phyloP scores from a whole-genome alignment of 2,888 invertebrate genomes.

The Nephrotoma guestfalica region DNA sequence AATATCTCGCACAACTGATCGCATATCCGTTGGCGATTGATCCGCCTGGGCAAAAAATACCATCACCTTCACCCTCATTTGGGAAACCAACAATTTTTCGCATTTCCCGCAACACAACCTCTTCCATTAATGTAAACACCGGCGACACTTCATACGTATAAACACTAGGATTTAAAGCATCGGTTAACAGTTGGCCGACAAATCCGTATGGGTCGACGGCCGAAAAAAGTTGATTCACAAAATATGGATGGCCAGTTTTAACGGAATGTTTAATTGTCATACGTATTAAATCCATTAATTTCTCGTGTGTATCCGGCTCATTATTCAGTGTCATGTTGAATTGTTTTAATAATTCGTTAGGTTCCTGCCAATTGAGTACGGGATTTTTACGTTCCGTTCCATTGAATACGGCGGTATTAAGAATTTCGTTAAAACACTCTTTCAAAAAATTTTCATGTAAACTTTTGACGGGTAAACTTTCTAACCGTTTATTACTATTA shows the following conservation, averaged over 20 bases:
- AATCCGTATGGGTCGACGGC: slow-evolving; percentile 73
- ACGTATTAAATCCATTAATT: slow-evolving; percentile 47
- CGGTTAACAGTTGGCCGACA: slow-evolving; percentile 72
- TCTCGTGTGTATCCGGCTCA: slow-evolving; percentile 47
- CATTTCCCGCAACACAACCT: slow-evolving; percentile 65
- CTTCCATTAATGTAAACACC: slow-evolving; percentile 77
- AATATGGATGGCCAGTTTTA: slow-evolving; percentile 80
- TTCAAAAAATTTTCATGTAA: slow-evolving; percentile 59
- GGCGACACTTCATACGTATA: slow-evolving; percentile 86
- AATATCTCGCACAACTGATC: slow-evolving; percentile 69
- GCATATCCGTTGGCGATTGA: slow-evolving; percentile 84
- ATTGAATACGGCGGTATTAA: slow-evolving; percentile 61
- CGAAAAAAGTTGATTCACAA: slow-evolving; percentile 78
- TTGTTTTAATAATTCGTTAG: slow-evolving; percentile 49
- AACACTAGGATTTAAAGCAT: slow-evolving; percentile 72
- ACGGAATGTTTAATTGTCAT: slow-evolving; percentile 73
- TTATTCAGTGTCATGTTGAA: slow-evolving; percentile 50
- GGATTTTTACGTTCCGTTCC: slow-evolving; percentile 53
- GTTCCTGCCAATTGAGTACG: slow-evolving; percentile 71
- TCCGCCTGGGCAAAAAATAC: slow-evolving; percentile 82
- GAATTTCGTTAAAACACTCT: slow-evolving; percentile 51
- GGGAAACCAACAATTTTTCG: slow-evolving; percentile 60
- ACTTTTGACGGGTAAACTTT: slow-evolving; percentile 45
- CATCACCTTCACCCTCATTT: slow-evolving; percentile 55
- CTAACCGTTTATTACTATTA: slow-evolving; percentile 25